Evolutionary conservation across 2,797 vertebrate genomes (phyloP).

Genomic region (Erpetoichthys calabaricus): DNA sequence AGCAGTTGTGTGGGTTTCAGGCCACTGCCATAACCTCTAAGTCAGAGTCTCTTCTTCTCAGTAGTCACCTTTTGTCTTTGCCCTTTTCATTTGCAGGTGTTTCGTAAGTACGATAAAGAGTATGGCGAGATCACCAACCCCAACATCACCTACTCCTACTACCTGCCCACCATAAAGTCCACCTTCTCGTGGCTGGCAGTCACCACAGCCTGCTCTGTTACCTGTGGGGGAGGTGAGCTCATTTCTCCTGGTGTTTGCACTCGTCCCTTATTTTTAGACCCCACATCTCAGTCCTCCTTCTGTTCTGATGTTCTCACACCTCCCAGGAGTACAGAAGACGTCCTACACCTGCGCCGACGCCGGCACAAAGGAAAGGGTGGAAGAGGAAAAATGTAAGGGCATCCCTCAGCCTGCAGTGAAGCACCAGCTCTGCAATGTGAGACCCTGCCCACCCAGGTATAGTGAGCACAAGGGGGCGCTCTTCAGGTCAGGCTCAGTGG

Average conservation of each 20-base stretch:
- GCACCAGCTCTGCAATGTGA: conserved; percentile 42
- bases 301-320: not conserved
- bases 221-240: conserved; percentile 73
- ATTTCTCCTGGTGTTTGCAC: too few relatives aligned
- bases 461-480: conserved; percentile 15
- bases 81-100: conserved; percentile 51
- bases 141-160: conserved; percentile 72
- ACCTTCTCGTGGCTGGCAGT: conserved; percentile 46
- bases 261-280: too few relatives aligned
- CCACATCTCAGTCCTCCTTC: too few relatives aligned
- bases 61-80: not conserved
- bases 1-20: too few relatives aligned
- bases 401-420: conserved; percentile 23
- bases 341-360: conserved; percentile 53
- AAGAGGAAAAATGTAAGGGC: conserved; percentile 46
- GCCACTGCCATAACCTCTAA: not conserved
- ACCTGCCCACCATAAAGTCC: conserved; percentile 31
- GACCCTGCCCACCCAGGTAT: conserved; percentile 64
- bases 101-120: conserved; percentile 70
- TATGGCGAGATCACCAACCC: conserved; percentile 72
- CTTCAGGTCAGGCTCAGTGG: too few relatives aligned
- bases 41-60: not conserved
- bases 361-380: conserved; percentile 29
- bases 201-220: conserved; percentile 61
- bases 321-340: conserved; percentile 50